Conservation (phyloP, 30 jellyfish, hydroid and myxozoan genomes). For the Pseudorhiza aurosa region DNA sequence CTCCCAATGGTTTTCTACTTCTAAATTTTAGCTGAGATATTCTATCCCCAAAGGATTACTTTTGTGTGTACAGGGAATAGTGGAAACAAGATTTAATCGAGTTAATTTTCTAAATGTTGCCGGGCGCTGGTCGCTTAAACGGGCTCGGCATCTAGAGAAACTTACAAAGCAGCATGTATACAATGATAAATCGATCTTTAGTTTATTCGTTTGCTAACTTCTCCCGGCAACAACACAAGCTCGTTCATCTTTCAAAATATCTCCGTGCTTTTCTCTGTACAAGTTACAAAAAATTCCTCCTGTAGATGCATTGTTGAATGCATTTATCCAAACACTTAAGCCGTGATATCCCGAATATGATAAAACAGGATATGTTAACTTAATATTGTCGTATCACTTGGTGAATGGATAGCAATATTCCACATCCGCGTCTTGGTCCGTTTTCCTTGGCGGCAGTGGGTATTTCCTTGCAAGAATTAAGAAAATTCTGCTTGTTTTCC, state of each 20-base stretch:
- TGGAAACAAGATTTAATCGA: too few relatives aligned
- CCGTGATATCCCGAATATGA: neutral
- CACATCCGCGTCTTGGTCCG: slow-evolving; percentile 9
- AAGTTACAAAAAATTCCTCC: neutral
- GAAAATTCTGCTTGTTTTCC: neutral
- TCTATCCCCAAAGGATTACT: too few relatives aligned
- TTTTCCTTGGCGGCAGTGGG: slow-evolving; percentile 29
- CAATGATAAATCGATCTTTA: too few relatives aligned
- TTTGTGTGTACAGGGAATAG: too few relatives aligned
- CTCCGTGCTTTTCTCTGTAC: neutral
- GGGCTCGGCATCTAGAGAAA: too few relatives aligned
- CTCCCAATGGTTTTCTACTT: too few relatives aligned
- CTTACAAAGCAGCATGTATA: too few relatives aligned
- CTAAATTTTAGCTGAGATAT: too few relatives aligned
- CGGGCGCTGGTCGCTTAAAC: too few relatives aligned
- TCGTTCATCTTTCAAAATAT: neutral
- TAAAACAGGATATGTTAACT: slow-evolving; percentile 27
- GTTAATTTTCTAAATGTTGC: too few relatives aligned
- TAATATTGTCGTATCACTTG: slow-evolving; percentile 3
- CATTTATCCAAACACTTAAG: neutral
- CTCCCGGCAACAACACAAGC: neutral
- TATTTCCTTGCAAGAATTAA: slow-evolving; percentile 31
- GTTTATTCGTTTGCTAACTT: too few relatives aligned
- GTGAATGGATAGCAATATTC: slow-evolving; percentile 13
- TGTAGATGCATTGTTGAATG: neutral